A percentile compares a stretch with the other conserved stretches of the same genome.
These are phyloP conservation scores for Neoseiulus cucumeris DNA, from an alignment of 1,140 invertebrate genomes.

Conservation along the genomic window DNA sequence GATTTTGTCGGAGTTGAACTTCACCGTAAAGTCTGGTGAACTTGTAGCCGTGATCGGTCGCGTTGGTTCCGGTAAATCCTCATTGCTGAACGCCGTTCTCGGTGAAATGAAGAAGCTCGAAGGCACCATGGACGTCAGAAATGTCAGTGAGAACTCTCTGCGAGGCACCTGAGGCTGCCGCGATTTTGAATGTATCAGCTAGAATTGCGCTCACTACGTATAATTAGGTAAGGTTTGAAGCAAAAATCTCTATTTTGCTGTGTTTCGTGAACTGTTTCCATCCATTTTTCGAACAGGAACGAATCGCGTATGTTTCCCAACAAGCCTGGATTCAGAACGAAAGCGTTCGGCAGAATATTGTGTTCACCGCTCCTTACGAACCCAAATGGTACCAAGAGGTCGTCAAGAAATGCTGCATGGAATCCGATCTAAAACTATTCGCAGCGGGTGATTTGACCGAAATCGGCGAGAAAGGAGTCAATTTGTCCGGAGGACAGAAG, in stretches of 20 bases:
- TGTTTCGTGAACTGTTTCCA: too few relatives aligned
- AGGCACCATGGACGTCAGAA: conserved; percentile 22
- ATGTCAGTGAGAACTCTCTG: background rate
- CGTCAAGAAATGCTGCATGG: conserved; percentile 26
- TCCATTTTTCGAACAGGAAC: conserved; percentile 28
- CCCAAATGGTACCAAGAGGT: conserved; percentile 41
- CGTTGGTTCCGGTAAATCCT: conserved; percentile 40
- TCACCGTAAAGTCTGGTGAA: conserved; percentile 23
- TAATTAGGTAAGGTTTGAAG: too few relatives aligned
- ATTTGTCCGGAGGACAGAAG: conserved; percentile 90
- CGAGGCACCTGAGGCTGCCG: too few relatives aligned
- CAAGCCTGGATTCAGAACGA: conserved; percentile 32
- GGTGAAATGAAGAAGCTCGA: conserved; percentile 33
- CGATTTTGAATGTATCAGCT: too few relatives aligned
- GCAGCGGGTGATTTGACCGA: conserved; percentile 28
- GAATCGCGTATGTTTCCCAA: conserved; percentile 29
- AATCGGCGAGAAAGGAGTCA: conserved; percentile 42
- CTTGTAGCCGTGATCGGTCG: conserved; percentile 37
- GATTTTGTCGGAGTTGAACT: conserved; percentile 28
- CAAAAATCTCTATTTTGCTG: too few relatives aligned
- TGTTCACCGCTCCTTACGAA: conserved; percentile 29
- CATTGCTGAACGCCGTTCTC: conserved; percentile 35
- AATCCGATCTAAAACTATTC: conserved; percentile 17
- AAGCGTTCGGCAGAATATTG: conserved; percentile 30
- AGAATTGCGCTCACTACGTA: too few relatives aligned